Percentiles rank a stretch among this genome's conserved stretches.
These are phyloP conservation scores for Calameuta filiformis DNA, from an alignment of 2,888 invertebrate species.

Conservation along the genomic window DNA sequence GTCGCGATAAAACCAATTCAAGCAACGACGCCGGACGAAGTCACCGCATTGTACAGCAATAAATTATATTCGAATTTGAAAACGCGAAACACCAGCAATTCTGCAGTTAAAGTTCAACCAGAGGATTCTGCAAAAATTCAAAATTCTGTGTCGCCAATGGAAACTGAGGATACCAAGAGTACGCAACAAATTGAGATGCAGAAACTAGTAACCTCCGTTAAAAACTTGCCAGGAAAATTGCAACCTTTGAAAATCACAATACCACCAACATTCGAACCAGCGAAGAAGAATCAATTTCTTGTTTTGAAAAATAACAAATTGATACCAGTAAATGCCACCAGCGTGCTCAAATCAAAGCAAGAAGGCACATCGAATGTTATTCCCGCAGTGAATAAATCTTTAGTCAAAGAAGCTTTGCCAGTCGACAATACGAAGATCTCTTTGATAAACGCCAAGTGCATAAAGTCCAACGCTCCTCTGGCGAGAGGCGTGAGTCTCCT, in stretches of 20 bases:
- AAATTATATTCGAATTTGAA: no score
- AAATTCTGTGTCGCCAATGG: no score
- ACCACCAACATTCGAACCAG: slow-evolving; percentile 43
- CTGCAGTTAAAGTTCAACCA: not conserved
- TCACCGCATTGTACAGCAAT: no score
- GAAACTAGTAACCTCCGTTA: slow-evolving; percentile 24
- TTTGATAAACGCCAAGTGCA: not conserved
- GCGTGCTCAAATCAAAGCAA: slow-evolving; percentile 9
- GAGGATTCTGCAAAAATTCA: not conserved
- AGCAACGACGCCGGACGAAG: not conserved
- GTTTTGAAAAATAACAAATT: slow-evolving; percentile 49
- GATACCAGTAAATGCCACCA: slow-evolving; percentile 36
- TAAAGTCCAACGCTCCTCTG: not conserved
- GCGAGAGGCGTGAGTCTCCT: slow-evolving; percentile 40
- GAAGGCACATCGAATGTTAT: not conserved
- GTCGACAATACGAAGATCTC: not conserved
- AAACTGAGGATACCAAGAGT: slow-evolving; percentile 10
- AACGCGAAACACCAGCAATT: no score
- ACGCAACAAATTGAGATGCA: slow-evolving; percentile 19
- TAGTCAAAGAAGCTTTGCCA: not conserved
- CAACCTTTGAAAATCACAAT: slow-evolving; percentile 51
- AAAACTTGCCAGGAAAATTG: slow-evolving; percentile 33
- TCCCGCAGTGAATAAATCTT: not conserved
- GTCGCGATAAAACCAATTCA: slow-evolving; percentile 13
- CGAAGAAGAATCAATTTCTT: slow-evolving; percentile 42